Base-by-base conservation (phyloP, 1,140 invertebrate species). In the Euwallacea fornicatus region DNA sequence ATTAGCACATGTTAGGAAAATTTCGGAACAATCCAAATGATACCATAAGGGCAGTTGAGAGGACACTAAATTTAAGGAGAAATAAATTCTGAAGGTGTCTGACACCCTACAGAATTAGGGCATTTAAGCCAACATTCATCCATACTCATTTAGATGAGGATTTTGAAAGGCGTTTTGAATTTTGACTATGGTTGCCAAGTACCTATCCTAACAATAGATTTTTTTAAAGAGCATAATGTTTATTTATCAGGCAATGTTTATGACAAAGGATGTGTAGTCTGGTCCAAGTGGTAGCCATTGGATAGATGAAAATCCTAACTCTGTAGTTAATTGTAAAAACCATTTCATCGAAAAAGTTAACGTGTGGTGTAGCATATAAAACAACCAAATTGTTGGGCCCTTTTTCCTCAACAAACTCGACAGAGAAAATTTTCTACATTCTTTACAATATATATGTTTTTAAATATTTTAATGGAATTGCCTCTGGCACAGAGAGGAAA, bases 101-200 rank as follows among this genome's bases (percentile, higher is more conserved):
- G 6, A 56, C 2, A 56, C 11, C 2, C 54, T 4, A 56, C 8
- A 56, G 15, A 7, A 56, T 56, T 56, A 56, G 54, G 54, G 54
- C 11, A 56, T 56, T n/a, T 56, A 56, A 56, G 54, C 16, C 54
- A 11, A 56, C 2, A 56, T 56, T 56, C 8, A 2, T 56, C 2
- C 16, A 11, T 16, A 7, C 54, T 56, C 54, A 4, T 0, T 6
- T 56, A 56, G 54, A 56, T 56, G 54, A 6, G 1, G 7, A 56
- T 56, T 56, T 56, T 56, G 54, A 56, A 56, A 2, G 54, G 54
- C 54, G 54, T 2, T 56, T 56, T 56, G 54, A 56, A 16, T 56
- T 56, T 56, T 11, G 7, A 2, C 54, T 56, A 16, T 56, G 11
- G 16, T 56, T 56, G 54, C 54, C 1, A 50, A 0, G 46, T 50